These are phyloP conservation scores for Rhagophthalmus giganteus DNA, from an alignment of 2,888 invertebrate species.

Conservation along the genomic window DNA sequence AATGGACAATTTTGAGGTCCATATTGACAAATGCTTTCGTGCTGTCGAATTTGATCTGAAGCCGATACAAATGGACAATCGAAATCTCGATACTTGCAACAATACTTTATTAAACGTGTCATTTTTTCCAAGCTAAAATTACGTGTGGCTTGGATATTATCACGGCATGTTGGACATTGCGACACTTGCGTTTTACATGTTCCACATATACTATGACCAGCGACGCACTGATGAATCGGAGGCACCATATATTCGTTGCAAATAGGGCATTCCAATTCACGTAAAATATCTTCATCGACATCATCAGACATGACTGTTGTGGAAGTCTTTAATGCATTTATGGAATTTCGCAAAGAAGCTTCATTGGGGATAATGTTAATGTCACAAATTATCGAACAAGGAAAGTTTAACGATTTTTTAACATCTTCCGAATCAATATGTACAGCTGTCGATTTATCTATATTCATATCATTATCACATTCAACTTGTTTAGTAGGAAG, in stretches of 20 bases:
- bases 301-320: background rate
- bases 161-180: conserved; percentile 45
- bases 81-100: conserved; percentile 42
- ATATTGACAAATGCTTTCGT: conserved; percentile 33
- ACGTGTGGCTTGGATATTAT: conserved; percentile 40
- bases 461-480: conserved; percentile 15
- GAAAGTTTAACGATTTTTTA: conserved; percentile 19
- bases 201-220: conserved; percentile 48
- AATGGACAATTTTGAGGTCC: conserved; percentile 35
- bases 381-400: conserved; percentile 26
- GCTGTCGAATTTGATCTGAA: conserved; percentile 26
- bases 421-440: conserved; percentile 20
- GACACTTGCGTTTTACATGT: conserved; percentile 39
- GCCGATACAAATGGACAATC: conserved; percentile 39
- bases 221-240: conserved; percentile 48
- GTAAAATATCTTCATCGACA: conserved; percentile 25
- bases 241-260: conserved; percentile 49
- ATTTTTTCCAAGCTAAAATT: conserved; percentile 48
- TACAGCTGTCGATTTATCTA: conserved; percentile 20
- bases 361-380: conserved; percentile 20
- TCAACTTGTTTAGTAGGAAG: conserved; percentile 24
- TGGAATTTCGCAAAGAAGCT: background rate
- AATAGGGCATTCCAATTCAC: conserved; percentile 48
- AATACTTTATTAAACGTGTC: conserved; percentile 42
- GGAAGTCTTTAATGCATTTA: background rate